phyloP scores from a whole-genome alignment of 1,140 invertebrate genomes.

The Drosophila ironensis region DNA sequence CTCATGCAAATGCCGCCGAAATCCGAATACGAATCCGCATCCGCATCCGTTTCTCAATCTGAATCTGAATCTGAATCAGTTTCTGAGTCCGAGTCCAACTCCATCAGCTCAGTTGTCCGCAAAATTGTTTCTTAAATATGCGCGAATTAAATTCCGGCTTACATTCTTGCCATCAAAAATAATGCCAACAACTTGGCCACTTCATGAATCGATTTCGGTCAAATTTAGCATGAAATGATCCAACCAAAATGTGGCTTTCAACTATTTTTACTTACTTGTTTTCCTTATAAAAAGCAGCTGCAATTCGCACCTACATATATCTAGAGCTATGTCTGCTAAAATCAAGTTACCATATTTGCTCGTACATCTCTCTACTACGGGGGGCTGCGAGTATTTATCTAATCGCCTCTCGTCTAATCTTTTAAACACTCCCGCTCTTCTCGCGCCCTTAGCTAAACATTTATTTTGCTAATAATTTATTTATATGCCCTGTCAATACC shows the following conservation, averaged over 20 bases:
- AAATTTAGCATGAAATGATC: not conserved
- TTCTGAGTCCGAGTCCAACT: conserved; percentile 8
- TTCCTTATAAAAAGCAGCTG: too few species aligned
- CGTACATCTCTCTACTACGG: too few species aligned
- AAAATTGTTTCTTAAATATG: conserved; percentile 61
- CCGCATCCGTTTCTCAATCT: conserved; percentile 1
- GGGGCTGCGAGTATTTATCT: conserved; percentile 2
- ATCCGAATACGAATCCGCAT: too few species aligned
- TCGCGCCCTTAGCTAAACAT: conserved; percentile 53
- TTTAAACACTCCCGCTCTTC: conserved; percentile 5
- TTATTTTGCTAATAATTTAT: conserved; percentile 77
- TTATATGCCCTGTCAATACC: conserved; percentile 73
- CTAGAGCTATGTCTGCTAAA: too few species aligned
- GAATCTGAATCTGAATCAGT: not conserved
- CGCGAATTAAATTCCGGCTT: not conserved
- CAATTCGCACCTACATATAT: too few species aligned
- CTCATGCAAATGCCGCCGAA: too few species aligned
- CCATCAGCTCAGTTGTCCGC: conserved; percentile 45
- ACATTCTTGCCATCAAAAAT: not conserved
- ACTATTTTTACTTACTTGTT: too few species aligned
- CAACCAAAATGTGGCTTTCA: too few species aligned
- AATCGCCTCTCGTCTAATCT: conserved; percentile 9
- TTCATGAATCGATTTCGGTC: not conserved
- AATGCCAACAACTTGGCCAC: not conserved
- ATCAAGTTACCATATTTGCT: too few species aligned